Conservation (phyloP, 2,888 invertebrate species). For the Eupithecia subumbrata region DNA sequence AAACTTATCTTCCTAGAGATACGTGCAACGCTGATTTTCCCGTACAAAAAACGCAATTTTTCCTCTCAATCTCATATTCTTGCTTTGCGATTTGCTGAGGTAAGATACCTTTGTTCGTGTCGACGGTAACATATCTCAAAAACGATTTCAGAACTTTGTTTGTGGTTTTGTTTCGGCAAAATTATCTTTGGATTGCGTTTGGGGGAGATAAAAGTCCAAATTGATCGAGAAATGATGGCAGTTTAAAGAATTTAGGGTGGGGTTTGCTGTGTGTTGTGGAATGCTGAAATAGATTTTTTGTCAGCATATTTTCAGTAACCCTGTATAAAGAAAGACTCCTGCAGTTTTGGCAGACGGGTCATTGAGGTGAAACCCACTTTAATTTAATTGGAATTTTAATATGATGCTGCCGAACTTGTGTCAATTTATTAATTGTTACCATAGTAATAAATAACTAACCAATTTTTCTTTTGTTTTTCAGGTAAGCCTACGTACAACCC, state of each 20-base stretch:
- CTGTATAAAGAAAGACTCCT: background rate
- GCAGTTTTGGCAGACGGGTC: background rate
- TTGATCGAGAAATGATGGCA: constrained; percentile 33
- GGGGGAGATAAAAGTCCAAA: constrained; percentile 34
- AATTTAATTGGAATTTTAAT: background rate
- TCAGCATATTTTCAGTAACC: background rate
- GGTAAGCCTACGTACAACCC: background rate
- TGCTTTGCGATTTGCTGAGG: background rate
- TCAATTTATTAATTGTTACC: background rate
- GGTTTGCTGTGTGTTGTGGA: background rate
- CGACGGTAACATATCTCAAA: constrained; percentile 3
- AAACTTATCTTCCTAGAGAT: background rate
- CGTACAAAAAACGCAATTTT: background rate
- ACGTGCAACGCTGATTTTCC: background rate
- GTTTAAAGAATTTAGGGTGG: constrained; percentile 30
- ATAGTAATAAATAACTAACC: background rate
- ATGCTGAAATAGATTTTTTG: background rate
- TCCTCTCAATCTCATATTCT: background rate
- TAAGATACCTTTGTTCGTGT: background rate
- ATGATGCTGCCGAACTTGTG: background rate
- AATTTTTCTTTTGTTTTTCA: background rate
- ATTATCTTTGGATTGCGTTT: constrained; percentile 31
- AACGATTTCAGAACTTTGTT: constrained; percentile 8
- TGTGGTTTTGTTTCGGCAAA: constrained; percentile 18
- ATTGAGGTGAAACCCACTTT: background rate